Conservation (phyloP, 2,888 invertebrate species). For the Hemaris fuciformis region DNA sequence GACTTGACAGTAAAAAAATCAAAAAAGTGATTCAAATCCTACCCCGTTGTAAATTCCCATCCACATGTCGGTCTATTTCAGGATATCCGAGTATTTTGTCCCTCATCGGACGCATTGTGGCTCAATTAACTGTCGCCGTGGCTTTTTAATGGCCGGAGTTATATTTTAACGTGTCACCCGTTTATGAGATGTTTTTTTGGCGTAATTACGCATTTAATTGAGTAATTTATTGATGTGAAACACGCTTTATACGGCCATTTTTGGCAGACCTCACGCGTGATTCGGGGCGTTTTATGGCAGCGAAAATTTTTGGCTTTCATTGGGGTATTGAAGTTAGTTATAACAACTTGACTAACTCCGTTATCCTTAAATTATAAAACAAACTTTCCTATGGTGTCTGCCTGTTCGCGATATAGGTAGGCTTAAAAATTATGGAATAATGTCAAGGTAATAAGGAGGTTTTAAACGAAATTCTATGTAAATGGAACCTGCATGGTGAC, state of each 20-base stretch:
- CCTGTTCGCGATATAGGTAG: no score
- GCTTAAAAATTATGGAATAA: no score
- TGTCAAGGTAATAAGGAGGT: no score
- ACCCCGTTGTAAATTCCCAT: neutral
- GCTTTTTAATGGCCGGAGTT: constrained; percentile 57
- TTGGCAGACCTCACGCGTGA: constrained; percentile 31
- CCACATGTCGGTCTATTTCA: constrained; percentile 63
- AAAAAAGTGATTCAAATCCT: neutral
- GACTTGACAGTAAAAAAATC: neutral
- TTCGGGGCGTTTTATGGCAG: neutral
- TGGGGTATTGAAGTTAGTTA: no score
- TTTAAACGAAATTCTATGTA: no score
- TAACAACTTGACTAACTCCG: no score
- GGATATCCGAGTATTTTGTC: constrained; percentile 49
- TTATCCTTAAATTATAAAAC: no score
- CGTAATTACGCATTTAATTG: constrained; percentile 60
- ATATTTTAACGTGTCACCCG: constrained; percentile 57
- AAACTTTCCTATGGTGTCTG: no score
- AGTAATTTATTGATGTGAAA: constrained; percentile 59
- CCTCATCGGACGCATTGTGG: constrained; percentile 43
- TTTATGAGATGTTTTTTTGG: constrained; percentile 49
- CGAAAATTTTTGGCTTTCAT: neutral
- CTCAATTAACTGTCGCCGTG: constrained; percentile 67
- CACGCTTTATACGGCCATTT: constrained; percentile 39
- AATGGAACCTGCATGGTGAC: no score